Base-by-base conservation (phyloP, 2,888 invertebrate genomes). In the Spisula subtruncata region DNA sequence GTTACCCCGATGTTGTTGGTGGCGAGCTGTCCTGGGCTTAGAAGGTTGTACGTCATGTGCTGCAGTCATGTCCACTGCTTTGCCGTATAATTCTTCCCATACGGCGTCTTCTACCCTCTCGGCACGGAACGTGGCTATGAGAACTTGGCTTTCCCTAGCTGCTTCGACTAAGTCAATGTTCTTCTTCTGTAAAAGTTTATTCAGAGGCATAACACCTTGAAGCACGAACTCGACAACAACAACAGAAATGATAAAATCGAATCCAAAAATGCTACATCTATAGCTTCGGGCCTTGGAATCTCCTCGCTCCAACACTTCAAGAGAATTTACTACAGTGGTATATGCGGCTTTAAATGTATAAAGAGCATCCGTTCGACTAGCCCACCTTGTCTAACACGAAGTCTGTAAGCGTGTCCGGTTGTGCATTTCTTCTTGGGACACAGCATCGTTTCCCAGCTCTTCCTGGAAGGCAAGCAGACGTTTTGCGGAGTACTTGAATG, bases 401-500 rank as follows among this genome's bases (percentile, higher is more conserved):
- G 6, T 16, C 16, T 51, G 51, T 1, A 51, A 14, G 12, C 16
- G 12, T 1, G 16, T 51, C 12, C 51, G 51, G 14, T 16, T 51
- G 41, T 12, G 1, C 51, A 51, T 51, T 51, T 51, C 51, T 51
- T 51, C 16, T 48, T 48, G n/a, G 25, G 81, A 87, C 35, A 87
- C 83, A 48, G 82, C 84, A 46, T 87, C 85, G 56, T 83, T 85
- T 20, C 48, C 81, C 2, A 89, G 86, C 79, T 89, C 85, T 25
- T 91, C 87, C 35, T 71, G 25, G 56, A 86, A 91, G 46, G 85
- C 82, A 54, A 84, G 20, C 14, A 87, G 84, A 66, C 88, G 81
- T 81, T 91, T 91, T 60, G 90, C 88, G 32, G 81, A 89, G 66
- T 90, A 90, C 82, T 89, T 88, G 79, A 89, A 91, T 1, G 90